Evolutionary conservation across 2,113 vertebrate species (phyloP).

Genomic region (Amblyopsis rosae): DNA sequence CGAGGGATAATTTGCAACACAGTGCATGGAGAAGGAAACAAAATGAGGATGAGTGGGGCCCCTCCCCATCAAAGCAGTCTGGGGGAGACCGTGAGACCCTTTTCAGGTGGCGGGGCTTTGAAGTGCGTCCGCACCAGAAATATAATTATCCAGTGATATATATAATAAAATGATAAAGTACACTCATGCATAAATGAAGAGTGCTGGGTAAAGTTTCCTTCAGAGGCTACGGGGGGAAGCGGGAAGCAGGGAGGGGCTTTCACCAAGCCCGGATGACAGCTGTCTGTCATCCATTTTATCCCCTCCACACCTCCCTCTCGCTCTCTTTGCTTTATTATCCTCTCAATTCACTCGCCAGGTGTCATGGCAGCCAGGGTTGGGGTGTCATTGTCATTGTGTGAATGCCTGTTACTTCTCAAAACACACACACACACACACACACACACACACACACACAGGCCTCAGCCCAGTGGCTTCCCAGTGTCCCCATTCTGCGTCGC

Average conservation of each 20-base stretch:
- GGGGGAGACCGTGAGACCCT: conserved; percentile 18
- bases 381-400: conserved; percentile 11
- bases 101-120: conserved; percentile 39
- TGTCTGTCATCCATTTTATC: conserved; percentile 21
- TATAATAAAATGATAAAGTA: conserved; percentile 23
- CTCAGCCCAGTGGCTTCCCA: not conserved
- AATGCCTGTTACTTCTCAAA: not conserved
- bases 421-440: conserved; percentile 8
- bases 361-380: conserved; percentile 31
- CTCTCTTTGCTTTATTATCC: not conserved
- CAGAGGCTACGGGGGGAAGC: conserved; percentile 3
- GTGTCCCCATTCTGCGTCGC: conserved; percentile 31
- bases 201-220: not conserved
- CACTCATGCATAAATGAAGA: conserved; percentile 31
- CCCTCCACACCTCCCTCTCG: not conserved
- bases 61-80: conserved; percentile 15
- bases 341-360: conserved; percentile 10
- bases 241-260: conserved; percentile 17
- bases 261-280: conserved; percentile 27
- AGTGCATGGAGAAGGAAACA: not conserved
- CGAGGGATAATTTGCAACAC: conserved; percentile 23
- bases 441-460: not conserved
- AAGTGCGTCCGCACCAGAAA: conserved; percentile 30
- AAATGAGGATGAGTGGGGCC: conserved; percentile 6
- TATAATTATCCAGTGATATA: conserved; percentile 32